Evolutionary conservation across 2,888 invertebrate genomes (phyloP).

Genomic region (Drosophila dives): DNA sequence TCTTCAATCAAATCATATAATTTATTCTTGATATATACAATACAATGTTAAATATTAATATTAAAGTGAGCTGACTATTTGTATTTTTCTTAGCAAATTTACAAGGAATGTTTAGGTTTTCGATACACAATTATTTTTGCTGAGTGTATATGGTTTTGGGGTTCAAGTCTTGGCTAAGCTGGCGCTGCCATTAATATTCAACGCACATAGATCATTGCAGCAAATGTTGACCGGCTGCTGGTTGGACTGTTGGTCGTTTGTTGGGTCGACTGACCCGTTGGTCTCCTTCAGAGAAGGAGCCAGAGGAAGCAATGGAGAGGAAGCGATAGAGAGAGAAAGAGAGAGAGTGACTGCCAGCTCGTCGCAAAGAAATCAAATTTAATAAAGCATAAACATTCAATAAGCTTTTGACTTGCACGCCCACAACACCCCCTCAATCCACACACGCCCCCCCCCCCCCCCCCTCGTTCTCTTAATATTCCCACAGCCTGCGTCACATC

Average conservation of each 20-base stretch:
- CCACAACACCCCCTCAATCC: neutral
- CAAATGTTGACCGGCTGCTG: slow-evolving; percentile 71
- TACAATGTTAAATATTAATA: neutral
- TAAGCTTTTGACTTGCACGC: slow-evolving; percentile 75
- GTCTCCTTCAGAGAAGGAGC: no score
- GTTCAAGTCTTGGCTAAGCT: slow-evolving; percentile 45
- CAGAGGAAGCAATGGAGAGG: neutral
- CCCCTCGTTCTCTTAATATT: neutral
- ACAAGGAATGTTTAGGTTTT: neutral
- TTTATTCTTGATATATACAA: neutral
- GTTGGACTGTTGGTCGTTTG: slow-evolving; percentile 8
- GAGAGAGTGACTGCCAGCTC: slow-evolving; percentile 12
- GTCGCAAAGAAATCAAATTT: slow-evolving; percentile 83
- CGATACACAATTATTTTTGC: neutral
- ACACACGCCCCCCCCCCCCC: neutral
- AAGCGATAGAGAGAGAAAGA: neutral
- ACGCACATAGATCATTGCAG: slow-evolving; percentile 84
- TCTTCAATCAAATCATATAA: neutral
- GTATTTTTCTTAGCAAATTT: neutral
- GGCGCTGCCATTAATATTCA: slow-evolving; percentile 81
- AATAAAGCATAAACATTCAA: slow-evolving; percentile 85
- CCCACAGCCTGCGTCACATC: neutral
- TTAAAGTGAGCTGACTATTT: neutral
- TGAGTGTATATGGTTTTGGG: slow-evolving; percentile 11
- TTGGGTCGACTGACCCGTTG: slow-evolving; percentile 23